Evolutionary conservation across 2,888 invertebrate genomes (phyloP).

Genomic region (Helobdella robusta): DNA sequence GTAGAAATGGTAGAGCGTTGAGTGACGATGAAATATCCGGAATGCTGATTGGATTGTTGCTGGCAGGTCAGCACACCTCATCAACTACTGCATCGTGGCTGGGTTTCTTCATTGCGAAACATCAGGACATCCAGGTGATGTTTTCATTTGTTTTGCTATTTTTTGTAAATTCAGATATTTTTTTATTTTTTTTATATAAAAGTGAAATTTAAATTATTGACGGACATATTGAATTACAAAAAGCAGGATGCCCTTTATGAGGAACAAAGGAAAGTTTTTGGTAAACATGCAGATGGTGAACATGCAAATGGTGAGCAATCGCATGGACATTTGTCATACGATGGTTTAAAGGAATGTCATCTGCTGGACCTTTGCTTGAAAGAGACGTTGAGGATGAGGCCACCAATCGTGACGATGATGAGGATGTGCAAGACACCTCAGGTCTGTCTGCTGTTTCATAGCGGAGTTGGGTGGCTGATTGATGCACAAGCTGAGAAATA

Average conservation of each 20-base stretch:
- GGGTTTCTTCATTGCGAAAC: constrained; percentile 40
- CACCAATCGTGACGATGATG: constrained; percentile 45
- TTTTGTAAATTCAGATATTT: too few relatives aligned
- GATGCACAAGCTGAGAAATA: too few relatives aligned
- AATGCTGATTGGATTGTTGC: constrained; percentile 42
- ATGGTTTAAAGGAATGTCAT: constrained; percentile 39
- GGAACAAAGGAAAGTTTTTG: constrained; percentile 39
- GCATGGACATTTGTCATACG: constrained; percentile 40
- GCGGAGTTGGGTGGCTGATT: too few relatives aligned
- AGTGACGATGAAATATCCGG: constrained; percentile 44
- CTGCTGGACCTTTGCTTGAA: constrained; percentile 42
- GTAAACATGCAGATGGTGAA: constrained; percentile 26
- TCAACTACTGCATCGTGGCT: constrained; percentile 45
- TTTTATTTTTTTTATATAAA: too few relatives aligned
- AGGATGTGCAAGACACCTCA: constrained; percentile 37
- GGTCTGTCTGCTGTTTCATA: constrained; percentile 23
- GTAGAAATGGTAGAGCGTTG: constrained; percentile 39
- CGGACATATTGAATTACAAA: too few relatives aligned
- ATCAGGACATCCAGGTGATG: constrained; percentile 39
- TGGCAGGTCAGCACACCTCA: constrained; percentile 46
- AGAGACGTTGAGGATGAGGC: constrained; percentile 42
- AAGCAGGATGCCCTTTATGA: constrained; percentile 38
- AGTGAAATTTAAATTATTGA: too few relatives aligned
- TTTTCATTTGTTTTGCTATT: not conserved
- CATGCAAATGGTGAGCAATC: too few relatives aligned